phyloP scores from a whole-genome alignment of 1,140 invertebrate genomes.

The Microplitis demolitor region DNA sequence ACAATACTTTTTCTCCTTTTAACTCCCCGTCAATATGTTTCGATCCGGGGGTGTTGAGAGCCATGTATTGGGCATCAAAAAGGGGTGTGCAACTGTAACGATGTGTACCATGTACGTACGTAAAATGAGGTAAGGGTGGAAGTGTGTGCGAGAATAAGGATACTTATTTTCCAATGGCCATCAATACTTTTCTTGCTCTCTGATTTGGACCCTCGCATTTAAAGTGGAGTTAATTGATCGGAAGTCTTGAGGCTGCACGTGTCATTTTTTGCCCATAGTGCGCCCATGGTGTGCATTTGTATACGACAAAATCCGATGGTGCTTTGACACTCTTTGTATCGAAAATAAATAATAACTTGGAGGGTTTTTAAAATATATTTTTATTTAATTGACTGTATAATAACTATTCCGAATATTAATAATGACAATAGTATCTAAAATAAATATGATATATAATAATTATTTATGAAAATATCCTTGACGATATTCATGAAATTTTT shows the following conservation, averaged over 20 bases:
- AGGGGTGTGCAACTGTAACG: conserved; percentile 15
- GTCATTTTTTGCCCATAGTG: conserved; percentile 36
- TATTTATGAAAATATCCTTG: not conserved
- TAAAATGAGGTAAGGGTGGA: conserved; percentile 26
- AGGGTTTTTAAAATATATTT: not conserved
- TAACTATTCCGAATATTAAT: no score
- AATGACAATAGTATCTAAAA: not conserved
- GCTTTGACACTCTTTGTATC: conserved; percentile 29
- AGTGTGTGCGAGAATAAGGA: not conserved
- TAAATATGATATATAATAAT: conserved; percentile 8
- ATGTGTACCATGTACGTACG: no score
- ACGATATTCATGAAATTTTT: no score
- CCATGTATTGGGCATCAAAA: conserved; percentile 19
- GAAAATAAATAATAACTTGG: conserved; percentile 16
- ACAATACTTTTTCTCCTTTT: conserved; percentile 9
- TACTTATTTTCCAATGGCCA: no score
- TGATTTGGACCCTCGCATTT: conserved; percentile 27
- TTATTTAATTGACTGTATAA: no score
- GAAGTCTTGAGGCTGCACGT: conserved; percentile 54
- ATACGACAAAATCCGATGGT: conserved; percentile 15
- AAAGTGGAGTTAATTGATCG: conserved; percentile 54
- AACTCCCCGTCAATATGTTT: conserved; percentile 52
- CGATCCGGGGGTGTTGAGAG: conserved; percentile 44
- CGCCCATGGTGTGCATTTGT: not conserved
- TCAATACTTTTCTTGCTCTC: not conserved